Evolutionary conservation across 1,140 invertebrate genomes (phyloP).

Genomic region (Leptonema lineaticorne): DNA sequence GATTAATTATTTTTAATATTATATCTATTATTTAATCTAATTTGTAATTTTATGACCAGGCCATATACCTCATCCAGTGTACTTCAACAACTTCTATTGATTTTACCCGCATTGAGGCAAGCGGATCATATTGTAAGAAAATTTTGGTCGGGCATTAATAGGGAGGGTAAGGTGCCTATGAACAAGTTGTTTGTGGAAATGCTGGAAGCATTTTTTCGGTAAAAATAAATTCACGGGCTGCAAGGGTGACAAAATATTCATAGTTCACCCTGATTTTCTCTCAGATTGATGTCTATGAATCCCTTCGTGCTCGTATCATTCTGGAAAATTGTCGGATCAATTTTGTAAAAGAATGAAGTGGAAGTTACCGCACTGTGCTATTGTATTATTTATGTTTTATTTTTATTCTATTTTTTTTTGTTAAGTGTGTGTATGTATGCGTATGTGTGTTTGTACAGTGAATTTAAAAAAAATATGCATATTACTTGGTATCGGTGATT

Average conservation of each 20-base stretch:
- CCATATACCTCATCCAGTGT: conserved; percentile 66
- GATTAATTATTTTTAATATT: background rate
- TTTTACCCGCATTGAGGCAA: conserved; percentile 85
- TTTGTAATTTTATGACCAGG: conserved; percentile 51
- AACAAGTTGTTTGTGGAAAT: conserved; percentile 97
- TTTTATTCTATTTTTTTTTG: conserved; percentile 1
- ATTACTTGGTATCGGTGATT: conserved; percentile 5
- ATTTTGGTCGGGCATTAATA: conserved; percentile 88
- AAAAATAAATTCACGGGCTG: conserved; percentile 44
- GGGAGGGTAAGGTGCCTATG: conserved; percentile 87
- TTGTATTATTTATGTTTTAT: background rate
- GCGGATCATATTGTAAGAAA: conserved; percentile 83
- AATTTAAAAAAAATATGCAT: background rate
- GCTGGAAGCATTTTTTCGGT: conserved; percentile 77
- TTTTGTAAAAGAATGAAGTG: background rate
- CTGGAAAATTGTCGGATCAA: background rate
- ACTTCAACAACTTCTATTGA: conserved; percentile 84
- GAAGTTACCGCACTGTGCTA: background rate
- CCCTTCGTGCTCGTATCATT: conserved; percentile 24
- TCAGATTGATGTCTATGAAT: conserved; percentile 11
- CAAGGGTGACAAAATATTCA: conserved; percentile 25
- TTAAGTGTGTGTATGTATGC: background rate
- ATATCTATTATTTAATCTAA: conserved; percentile 2
- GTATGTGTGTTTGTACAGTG: conserved; percentile 1
- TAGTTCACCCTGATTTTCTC: conserved; percentile 1